Evolutionary conservation across 2,797 vertebrate genomes (phyloP), one percentile per base, ranked within the genome.

Genomic region (Bufotes viridis): DNA sequence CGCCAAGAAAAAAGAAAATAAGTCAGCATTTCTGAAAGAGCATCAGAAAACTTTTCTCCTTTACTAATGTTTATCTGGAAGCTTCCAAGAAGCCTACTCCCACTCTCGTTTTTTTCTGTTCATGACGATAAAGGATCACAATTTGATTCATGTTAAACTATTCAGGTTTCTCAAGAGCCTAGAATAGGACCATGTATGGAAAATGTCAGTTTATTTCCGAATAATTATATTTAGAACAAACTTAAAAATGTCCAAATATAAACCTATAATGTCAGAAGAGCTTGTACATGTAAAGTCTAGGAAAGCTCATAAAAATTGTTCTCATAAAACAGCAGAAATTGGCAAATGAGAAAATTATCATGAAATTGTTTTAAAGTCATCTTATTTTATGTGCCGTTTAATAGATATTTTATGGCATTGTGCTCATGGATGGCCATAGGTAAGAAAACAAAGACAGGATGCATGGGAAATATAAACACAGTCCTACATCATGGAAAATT

Each of bases 31-130:
- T 81, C 58, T 63, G 2, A 61, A 42, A 60, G 61, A 61, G n/a
- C 17, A 26, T 58, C 14, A 17, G 15, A 78, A 9, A 7, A 60
- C 78, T 34, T 57, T 80, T 57, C 24, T 18, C 78, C 4, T 17
- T 34, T 60, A 80, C 22, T 58, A 17, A 13, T 22, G 69, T 60
- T 58, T 74, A 60, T 72, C 51, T 18, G 15, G 3, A 49, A 20
- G 14, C 53, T 53, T 88, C 67, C 15, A 24, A 85, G 65, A 72
- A 80, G 61, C 72, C 5, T 61, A 80, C 78, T 82, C 42, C 87
- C 67, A 88, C 49, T 85, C 7, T 76, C 10, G 10, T 0, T 20
- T 80, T 85, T 85, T 65, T 85, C 20, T 55, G 75, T 55, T 34
- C 29, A 53, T 87, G 7, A 9, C 14, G 18, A 60, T 74, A 84